phyloP scores from a whole-genome alignment of 2,797 vertebrate species.

The Hydrophis major region DNA sequence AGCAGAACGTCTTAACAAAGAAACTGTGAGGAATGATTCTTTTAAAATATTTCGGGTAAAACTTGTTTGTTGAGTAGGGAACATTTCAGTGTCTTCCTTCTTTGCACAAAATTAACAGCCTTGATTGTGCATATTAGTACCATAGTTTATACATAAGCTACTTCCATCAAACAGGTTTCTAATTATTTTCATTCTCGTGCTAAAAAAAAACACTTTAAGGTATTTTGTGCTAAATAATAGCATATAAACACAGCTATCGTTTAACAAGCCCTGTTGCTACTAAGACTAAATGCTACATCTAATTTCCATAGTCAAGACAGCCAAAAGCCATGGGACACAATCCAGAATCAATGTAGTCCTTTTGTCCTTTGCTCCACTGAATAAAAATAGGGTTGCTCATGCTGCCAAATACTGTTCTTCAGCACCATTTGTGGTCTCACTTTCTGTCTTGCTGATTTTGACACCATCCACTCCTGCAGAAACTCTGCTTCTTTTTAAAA shows the following conservation, averaged over 20 bases:
- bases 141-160: neutral
- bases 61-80: neutral
- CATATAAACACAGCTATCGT: neutral
- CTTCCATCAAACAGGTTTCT: neutral
- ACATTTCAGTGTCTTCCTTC: neutral
- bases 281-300: neutral
- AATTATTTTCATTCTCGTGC: neutral
- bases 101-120: neutral
- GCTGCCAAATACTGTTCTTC: neutral
- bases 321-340: neutral
- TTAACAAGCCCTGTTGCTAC: neutral
- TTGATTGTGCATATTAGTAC: neutral
- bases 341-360: neutral
- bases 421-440: neutral
- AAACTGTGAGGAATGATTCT: neutral
- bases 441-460: neutral
- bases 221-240: neutral
- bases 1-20: neutral
- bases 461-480: neutral
- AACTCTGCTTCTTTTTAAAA: neutral
- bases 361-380: neutral
- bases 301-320: neutral
- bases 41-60: neutral
- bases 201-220: neutral
- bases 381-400: neutral